phyloP scores from a whole-genome alignment of 2,113 vertebrate species.

The Tupaia chinensis region DNA sequence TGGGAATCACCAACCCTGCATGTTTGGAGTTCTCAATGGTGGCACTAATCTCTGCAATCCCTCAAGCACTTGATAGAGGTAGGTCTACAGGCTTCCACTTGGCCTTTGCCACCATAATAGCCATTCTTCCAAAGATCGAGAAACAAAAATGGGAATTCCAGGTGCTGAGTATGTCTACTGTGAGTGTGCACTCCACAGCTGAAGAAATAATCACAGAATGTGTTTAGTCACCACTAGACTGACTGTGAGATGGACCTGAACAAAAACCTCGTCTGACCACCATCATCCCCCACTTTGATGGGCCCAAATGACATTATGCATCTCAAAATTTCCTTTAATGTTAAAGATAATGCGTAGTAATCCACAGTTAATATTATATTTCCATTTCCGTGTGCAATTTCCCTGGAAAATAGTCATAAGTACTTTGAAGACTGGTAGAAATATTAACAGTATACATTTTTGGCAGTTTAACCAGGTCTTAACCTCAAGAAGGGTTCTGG shows the following conservation, averaged over 20 bases:
- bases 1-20: accelerated
- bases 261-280: background rate
- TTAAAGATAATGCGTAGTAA: background rate
- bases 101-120: background rate
- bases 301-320: background rate
- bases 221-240: background rate
- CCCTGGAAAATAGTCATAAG: background rate
- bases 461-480: background rate
- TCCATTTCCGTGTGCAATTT: background rate
- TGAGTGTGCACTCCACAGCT: background rate
- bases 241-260: background rate
- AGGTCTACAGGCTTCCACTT: background rate
- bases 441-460: background rate
- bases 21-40: background rate
- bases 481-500: background rate
- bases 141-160: background rate
- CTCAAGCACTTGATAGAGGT: background rate
- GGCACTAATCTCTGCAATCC: background rate
- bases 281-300: background rate
- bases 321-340: background rate
- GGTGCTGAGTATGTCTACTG: background rate
- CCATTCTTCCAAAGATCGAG: background rate
- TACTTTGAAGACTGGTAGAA: background rate
- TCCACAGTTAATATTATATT: background rate
- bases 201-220: background rate